These are phyloP conservation scores for Tetrapedia diversipes DNA, from an alignment of 2,888 invertebrate species.

Conservation along the genomic window DNA sequence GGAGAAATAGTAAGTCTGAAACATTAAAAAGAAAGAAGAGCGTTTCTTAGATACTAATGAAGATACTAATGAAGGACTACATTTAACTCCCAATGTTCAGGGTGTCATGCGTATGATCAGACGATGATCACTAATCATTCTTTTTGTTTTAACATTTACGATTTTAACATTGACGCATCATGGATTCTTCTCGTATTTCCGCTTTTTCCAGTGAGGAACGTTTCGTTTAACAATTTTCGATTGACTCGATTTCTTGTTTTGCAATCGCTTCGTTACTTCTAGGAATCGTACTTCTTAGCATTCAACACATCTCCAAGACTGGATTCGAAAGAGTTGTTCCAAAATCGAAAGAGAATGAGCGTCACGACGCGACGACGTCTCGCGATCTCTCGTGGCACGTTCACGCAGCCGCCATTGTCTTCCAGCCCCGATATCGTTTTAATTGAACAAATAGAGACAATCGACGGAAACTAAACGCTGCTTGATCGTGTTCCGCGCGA, in stretches of 20 bases:
- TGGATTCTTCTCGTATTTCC: neutral
- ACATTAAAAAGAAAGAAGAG: too few relatives aligned
- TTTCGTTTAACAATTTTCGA: neutral
- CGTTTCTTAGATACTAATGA: too few relatives aligned
- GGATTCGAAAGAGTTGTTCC: neutral
- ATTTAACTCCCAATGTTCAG: too few relatives aligned
- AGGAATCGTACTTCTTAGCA: neutral
- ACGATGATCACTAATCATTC: too few relatives aligned
- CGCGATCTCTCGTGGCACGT: slow-evolving; percentile 5
- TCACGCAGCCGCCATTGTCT: neutral
- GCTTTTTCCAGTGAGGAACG: neutral
- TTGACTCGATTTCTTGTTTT: neutral
- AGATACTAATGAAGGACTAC: too few relatives aligned
- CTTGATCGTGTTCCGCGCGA: neutral
- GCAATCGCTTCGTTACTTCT: neutral
- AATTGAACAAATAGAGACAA: slow-evolving; percentile 17
- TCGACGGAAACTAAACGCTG: slow-evolving; percentile 14
- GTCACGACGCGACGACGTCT: neutral
- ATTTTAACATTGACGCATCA: slow-evolving; percentile 33
- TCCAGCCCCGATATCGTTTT: neutral
- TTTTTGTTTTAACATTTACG: neutral
- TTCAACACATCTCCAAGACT: neutral
- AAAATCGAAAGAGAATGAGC: neutral
- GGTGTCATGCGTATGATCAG: too few relatives aligned
- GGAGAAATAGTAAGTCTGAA: too few relatives aligned